phyloP scores from a whole-genome alignment of 2,797 vertebrate genomes.

The Vespertilio murinus region DNA sequence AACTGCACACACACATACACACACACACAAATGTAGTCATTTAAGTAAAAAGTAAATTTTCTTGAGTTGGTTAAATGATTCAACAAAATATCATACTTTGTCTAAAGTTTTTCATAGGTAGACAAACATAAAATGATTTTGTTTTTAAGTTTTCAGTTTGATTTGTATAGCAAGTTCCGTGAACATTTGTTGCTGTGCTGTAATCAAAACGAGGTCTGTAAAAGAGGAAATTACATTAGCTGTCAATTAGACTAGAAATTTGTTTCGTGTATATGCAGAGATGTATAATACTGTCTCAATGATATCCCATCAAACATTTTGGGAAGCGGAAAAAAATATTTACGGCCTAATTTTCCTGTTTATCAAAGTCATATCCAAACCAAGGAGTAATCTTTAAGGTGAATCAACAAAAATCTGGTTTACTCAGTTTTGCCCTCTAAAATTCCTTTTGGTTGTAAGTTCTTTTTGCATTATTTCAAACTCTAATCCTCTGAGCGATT shows the following conservation, averaged over 20 bases:
- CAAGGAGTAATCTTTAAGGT: conserved; percentile 69
- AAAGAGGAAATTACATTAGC: conserved; percentile 41
- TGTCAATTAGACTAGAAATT: conserved; percentile 51
- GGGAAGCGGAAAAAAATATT: conserved; percentile 68
- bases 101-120: conserved; percentile 26
- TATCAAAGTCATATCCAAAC: conserved; percentile 72
- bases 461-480: conserved; percentile 82
- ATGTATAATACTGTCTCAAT: conserved; percentile 79
- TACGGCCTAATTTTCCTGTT: conserved; percentile 63
- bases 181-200: background rate
- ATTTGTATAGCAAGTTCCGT: background rate
- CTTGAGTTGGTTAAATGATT: conserved; percentile 70
- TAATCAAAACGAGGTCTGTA: background rate
- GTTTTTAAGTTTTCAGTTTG: conserved; percentile 44
- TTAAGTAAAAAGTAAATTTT: conserved; percentile 79
- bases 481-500: conserved; percentile 86
- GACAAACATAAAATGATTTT: conserved; percentile 59
- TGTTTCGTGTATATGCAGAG: conserved; percentile 80
- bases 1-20: background rate
- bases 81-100: conserved; percentile 56
- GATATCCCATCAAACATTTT: conserved; percentile 75
- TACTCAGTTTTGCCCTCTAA: conserved; percentile 81
- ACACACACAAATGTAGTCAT: conserved; percentile 45
- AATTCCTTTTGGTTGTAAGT: conserved; percentile 81
- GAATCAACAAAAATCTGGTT: conserved; percentile 76